Evolutionary conservation across 2,888 invertebrate species (phyloP), one percentile per base, ranked within the genome.

Genomic region (Latrodectus hesperus): DNA sequence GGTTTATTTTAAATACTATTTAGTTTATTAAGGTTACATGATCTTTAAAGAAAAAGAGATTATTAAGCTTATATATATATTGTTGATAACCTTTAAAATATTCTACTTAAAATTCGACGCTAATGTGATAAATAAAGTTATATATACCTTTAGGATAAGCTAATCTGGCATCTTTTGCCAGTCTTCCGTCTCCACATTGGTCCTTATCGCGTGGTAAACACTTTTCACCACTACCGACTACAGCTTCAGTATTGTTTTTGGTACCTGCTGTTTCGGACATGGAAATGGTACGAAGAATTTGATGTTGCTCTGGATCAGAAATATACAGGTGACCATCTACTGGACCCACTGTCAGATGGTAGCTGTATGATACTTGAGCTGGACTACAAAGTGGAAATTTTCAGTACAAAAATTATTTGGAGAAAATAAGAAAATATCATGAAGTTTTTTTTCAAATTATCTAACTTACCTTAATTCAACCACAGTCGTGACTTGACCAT

Each of bases 311-410:
- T 53, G 98, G 97, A 93, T 99, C 97, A 71, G 99, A 98, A 91
- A 99, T 96, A 93, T 98, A 99, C 77, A 99, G 94, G 91, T 96
- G 96, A 9, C 98, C 98, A 92, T 99, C 98, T 52, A 98, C 96
- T 22, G 99, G 99, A 76, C 98, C 98, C 75, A 99, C 96, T 81
- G 98, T 97, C 92, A 99, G 94, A 93, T 98, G 98, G 92, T 99
- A 99, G 92, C 98, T 98, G 93, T 99, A 98, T 51, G 98, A 97
- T 11, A 98, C 97, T 93, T 98, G 97, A 0, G 98, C 97, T 22
- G 97, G 96, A 92, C 98, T 97, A 93, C 74, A 83, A 94, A 94
- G 88, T 89, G 84, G 88, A 90, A 79, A 83, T 9, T 11, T 14
- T 55, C 55, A 14, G 11, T 55, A 6, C 67, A 9, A 11, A n/a